Percentiles rank a stretch among this genome's conserved stretches.
Conservation (phyloP, 2,113 vertebrate species). For the Hippocampus zosterae region DNA sequence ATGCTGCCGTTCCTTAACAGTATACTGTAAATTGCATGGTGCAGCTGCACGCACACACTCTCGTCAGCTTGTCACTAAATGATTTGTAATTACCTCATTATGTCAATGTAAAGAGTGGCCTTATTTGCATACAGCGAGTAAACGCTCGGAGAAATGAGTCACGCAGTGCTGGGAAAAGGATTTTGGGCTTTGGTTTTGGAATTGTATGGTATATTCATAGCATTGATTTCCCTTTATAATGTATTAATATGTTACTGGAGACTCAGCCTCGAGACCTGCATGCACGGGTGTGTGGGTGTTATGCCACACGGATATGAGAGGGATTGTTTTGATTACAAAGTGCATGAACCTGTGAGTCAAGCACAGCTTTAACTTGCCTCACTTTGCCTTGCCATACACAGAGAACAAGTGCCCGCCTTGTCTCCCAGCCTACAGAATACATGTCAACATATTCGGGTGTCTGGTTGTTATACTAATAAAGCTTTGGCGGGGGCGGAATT, state of each 20-base stretch:
- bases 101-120: slow-evolving; percentile 81
- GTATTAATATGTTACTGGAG: too few relatives aligned
- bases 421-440: neutral
- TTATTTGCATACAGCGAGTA: slow-evolving; percentile 71
- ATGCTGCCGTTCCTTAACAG: slow-evolving; percentile 48
- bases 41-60: slow-evolving; percentile 74
- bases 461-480: neutral
- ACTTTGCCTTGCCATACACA: too few relatives aligned
- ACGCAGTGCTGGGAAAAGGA: slow-evolving; percentile 8
- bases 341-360: too few relatives aligned
- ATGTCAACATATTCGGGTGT: neutral
- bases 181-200: neutral
- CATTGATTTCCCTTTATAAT: too few relatives aligned
- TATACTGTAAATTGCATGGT: slow-evolving; percentile 69
- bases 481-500: neutral
- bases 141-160: slow-evolving; percentile 38
- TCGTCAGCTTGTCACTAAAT: slow-evolving; percentile 81
- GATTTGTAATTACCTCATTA: slow-evolving; percentile 91
- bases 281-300: too few relatives aligned
- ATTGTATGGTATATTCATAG: too few relatives aligned
- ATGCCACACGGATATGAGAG: too few relatives aligned
- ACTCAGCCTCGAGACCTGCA: too few relatives aligned
- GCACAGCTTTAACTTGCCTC: too few relatives aligned
- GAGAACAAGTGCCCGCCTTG: too few relatives aligned
- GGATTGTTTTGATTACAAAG: too few relatives aligned